Conservation (phyloP, 2,888 invertebrate genomes). For the Morinoia aosen region DNA sequence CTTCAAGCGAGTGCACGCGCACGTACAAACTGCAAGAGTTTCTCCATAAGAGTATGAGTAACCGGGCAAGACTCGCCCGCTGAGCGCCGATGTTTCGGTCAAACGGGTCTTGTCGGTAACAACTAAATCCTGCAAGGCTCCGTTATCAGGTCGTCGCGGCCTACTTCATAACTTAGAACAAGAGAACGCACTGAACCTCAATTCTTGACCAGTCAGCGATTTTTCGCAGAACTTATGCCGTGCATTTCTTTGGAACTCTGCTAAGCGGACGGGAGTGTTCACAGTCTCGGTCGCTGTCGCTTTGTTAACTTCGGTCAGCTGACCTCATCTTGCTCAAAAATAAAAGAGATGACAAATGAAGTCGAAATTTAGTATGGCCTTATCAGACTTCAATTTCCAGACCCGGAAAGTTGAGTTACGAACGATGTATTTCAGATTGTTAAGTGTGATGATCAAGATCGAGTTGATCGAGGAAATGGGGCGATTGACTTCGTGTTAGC, state of each 20-base stretch:
- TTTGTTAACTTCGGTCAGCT: not conserved
- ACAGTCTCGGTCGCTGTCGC: not conserved
- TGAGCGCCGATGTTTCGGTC: not conserved
- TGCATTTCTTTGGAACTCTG: conserved; percentile 38
- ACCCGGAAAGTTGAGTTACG: not conserved
- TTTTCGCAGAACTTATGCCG: conserved; percentile 46
- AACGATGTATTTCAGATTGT: not conserved
- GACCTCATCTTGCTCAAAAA: not conserved
- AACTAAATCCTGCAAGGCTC: not conserved
- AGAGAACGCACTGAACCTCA: conserved; percentile 8
- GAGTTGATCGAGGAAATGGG: not conserved
- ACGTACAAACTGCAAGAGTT: too few relatives aligned
- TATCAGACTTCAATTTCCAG: not conserved
- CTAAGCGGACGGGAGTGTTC: conserved; percentile 8
- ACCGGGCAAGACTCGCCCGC: not conserved
- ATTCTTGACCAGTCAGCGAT: conserved; percentile 32
- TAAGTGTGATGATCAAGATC: not conserved
- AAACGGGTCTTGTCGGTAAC: not conserved
- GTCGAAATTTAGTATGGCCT: not conserved
- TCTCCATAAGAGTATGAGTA: too few relatives aligned
- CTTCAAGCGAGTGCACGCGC: too few relatives aligned
- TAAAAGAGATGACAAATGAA: conserved; percentile 7
- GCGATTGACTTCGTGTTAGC: not conserved
- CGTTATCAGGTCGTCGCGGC: conserved; percentile 14
- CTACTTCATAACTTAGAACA: conserved; percentile 48